Conservation (phyloP, 2,797 vertebrate species). For the Tenualosa ilisha region DNA sequence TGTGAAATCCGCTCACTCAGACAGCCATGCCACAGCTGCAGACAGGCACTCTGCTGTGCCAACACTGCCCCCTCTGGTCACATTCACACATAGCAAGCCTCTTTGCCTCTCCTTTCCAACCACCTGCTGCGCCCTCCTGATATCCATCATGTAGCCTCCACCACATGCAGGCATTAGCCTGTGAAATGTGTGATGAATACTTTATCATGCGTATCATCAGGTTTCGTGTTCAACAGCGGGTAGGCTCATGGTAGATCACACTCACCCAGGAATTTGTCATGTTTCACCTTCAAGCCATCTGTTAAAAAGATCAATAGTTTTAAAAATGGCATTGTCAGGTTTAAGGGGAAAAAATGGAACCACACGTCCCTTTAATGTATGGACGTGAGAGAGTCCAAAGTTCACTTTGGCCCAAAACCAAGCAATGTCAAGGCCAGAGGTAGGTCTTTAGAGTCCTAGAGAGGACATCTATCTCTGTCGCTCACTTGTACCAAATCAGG, state of each 20-base stretch:
- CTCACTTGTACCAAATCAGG: neutral
- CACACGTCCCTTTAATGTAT: neutral
- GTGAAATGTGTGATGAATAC: neutral
- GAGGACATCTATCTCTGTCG: neutral
- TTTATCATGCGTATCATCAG: neutral
- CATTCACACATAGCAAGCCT: neutral
- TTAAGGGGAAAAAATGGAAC: neutral
- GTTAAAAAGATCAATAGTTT: neutral
- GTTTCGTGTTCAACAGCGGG: neutral
- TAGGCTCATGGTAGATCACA: neutral
- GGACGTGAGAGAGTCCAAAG: neutral
- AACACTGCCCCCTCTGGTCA: slow-evolving; percentile 30
- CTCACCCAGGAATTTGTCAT: neutral
- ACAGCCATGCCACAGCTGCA: neutral
- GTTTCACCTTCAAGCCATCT: neutral
- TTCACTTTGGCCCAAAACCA: neutral
- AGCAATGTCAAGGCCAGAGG: neutral
- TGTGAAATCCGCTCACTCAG: neutral
- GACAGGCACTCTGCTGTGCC: neutral
- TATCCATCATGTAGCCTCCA: neutral
- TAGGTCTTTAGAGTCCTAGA: neutral
- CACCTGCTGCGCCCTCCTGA: neutral
- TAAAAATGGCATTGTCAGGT: neutral
- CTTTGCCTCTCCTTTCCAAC: neutral
- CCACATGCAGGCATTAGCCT: neutral